Conservation (phyloP, 2,797 vertebrate genomes). For the Mormyrus hasselquistii region DNA sequence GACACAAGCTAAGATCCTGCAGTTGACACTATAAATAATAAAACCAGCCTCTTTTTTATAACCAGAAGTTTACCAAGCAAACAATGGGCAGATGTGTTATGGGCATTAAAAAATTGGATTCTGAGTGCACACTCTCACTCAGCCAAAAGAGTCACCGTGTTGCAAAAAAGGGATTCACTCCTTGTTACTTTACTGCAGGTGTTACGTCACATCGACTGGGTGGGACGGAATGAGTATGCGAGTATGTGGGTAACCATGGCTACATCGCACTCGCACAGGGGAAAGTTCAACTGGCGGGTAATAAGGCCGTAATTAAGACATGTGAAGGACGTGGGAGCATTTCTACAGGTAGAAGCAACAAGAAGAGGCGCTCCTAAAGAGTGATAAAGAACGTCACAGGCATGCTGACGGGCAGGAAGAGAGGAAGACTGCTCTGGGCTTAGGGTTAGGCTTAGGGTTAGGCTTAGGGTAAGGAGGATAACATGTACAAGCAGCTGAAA, state of each 20-base stretch:
- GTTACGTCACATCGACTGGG: background rate
- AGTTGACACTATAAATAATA: background rate
- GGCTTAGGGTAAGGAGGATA: background rate
- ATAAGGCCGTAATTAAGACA: background rate
- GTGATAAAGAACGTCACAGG: background rate
- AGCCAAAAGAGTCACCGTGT: background rate
- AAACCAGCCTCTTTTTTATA: background rate
- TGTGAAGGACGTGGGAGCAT: background rate
- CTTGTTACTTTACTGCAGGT: background rate
- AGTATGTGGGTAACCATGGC: background rate
- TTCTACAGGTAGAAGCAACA: background rate
- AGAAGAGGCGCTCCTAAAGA: background rate
- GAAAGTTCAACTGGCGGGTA: background rate
- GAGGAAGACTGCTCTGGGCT: background rate
- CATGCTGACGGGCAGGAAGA: background rate
- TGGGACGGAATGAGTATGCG: background rate
- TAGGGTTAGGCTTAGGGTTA: background rate
- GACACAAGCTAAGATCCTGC: background rate
- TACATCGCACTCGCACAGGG: background rate
- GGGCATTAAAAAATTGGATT: background rate
- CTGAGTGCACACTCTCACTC: background rate
- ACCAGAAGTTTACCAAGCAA: background rate
- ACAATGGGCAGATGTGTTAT: background rate
- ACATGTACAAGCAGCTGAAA: background rate
- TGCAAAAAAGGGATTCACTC: background rate